These are phyloP conservation scores for Acleris holmiana DNA, from an alignment of 2,888 invertebrate species.

Conservation along the genomic window DNA sequence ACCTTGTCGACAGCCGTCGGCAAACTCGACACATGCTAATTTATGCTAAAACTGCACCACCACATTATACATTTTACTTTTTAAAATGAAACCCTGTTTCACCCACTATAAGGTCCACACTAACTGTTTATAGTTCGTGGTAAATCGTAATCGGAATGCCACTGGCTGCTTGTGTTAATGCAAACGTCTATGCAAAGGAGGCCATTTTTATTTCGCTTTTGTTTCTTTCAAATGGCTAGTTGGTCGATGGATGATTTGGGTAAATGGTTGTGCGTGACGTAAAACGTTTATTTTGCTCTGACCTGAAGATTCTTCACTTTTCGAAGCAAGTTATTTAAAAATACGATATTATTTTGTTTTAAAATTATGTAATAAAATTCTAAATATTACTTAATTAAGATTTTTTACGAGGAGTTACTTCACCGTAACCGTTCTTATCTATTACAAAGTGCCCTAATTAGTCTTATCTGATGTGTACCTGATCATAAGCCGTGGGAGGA, in stretches of 20 bases:
- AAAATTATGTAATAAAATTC: background rate
- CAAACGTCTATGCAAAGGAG: slow-evolving; percentile 47
- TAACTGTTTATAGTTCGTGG: slow-evolving; percentile 29
- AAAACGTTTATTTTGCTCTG: no score
- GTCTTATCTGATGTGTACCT: slow-evolving; percentile 28
- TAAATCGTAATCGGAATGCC: slow-evolving; percentile 43
- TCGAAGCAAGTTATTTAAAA: no score
- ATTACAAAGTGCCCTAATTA: slow-evolving; percentile 36
- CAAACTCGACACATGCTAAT: slow-evolving; percentile 50
- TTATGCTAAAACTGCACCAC: slow-evolving; percentile 45
- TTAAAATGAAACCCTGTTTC: slow-evolving; percentile 31
- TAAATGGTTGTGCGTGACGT: background rate
- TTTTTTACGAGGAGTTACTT: slow-evolving; percentile 12
- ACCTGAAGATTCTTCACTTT: no score
- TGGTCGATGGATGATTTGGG: background rate
- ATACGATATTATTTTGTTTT: background rate
- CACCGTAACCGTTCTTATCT: slow-evolving; percentile 14
- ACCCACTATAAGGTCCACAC: background rate
- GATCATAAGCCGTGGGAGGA: slow-evolving; percentile 33
- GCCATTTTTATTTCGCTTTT: slow-evolving; percentile 42
- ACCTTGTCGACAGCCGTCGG: slow-evolving; percentile 44
- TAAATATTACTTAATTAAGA: slow-evolving; percentile 1
- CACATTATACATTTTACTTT: slow-evolving; percentile 13
- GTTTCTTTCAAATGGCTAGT: slow-evolving; percentile 24
- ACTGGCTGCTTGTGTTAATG: slow-evolving; percentile 43